Conservation (phyloP, 2,113 vertebrate species). For the Cheirogaleus medius region DNA sequence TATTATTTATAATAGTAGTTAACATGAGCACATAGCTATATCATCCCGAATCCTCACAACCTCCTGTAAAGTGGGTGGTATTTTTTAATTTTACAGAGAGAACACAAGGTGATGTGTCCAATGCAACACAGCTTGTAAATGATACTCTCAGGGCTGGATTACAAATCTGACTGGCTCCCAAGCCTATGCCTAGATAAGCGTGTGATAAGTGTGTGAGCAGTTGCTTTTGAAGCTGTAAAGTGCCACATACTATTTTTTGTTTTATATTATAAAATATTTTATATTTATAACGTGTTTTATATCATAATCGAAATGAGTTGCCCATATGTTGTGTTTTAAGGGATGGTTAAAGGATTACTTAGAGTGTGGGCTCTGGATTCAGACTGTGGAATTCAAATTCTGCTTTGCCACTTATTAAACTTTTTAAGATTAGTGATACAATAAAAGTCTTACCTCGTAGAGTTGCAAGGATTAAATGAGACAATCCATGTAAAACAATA, state of each 20-base stretch:
- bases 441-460: neutral
- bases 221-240: neutral
- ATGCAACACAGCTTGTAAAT: neutral
- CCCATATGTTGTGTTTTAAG: neutral
- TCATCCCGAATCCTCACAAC: neutral
- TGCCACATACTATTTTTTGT: neutral
- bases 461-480: conserved; percentile 4
- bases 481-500: neutral
- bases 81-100: neutral
- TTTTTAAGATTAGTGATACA: neutral
- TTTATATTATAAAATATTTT: neutral
- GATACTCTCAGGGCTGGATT: neutral
- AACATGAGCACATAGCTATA: neutral
- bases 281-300: neutral
- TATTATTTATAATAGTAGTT: neutral
- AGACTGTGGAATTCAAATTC: neutral
- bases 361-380: neutral
- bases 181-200: neutral
- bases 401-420: neutral
- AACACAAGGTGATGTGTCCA: neutral
- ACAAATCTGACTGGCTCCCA: neutral
- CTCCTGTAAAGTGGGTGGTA: neutral
- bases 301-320: neutral
- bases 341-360: neutral
- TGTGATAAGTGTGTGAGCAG: neutral